Percentiles rank a stretch among this genome's conserved stretches.
Conservation (phyloP, 2,113 vertebrate species). For the Cisticola juncidis region DNA sequence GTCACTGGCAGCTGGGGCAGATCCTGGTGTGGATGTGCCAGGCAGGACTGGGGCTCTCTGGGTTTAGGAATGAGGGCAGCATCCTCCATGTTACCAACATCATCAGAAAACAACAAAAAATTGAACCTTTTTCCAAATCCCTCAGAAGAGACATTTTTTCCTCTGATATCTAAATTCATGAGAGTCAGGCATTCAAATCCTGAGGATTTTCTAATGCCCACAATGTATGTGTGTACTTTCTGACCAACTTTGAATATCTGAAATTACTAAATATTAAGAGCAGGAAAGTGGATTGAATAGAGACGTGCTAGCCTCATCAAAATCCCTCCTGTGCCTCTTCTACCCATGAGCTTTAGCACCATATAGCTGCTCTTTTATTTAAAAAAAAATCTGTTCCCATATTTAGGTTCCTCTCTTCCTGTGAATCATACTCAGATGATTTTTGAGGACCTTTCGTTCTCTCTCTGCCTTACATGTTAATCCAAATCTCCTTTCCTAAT, state of each 20-base stretch:
- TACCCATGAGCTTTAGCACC: neutral
- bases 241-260: neutral
- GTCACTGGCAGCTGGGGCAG: neutral
- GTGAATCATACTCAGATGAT: conserved; percentile 20
- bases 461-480: conserved; percentile 18
- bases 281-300: neutral
- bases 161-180: neutral
- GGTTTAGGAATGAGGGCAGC: neutral
- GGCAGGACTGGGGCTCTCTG: neutral
- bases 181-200: neutral
- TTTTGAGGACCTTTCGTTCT: conserved; percentile 38
- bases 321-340: neutral
- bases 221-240: neutral
- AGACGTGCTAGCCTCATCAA: neutral
- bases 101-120: neutral
- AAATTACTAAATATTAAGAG: conserved; percentile 5
- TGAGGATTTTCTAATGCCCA: neutral
- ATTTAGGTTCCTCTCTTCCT: conserved; percentile 53
- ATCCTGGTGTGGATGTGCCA: neutral
- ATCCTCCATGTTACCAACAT: neutral
- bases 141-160: neutral
- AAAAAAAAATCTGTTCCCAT: neutral
- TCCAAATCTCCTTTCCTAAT: conserved; percentile 61
- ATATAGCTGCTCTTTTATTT: neutral
- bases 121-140: neutral